phyloP scores from a whole-genome alignment of 1,140 invertebrate species.

The Macrosteles quadrilineatus region DNA sequence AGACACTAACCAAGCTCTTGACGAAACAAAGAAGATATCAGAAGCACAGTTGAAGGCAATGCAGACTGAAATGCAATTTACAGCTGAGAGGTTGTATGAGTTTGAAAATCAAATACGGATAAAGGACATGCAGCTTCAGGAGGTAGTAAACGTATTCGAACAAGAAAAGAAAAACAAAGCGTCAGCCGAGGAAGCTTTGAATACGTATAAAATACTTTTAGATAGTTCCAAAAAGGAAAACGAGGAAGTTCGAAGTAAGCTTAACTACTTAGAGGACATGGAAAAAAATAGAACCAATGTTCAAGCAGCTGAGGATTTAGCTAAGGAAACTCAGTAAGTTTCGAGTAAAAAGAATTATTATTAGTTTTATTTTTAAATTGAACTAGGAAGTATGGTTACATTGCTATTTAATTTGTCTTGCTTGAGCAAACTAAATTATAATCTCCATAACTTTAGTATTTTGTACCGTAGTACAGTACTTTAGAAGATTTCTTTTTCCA shows the following conservation, averaged over 20 bases:
- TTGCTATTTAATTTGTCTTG: too few species aligned
- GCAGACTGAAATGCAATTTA: background rate
- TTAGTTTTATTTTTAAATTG: background rate
- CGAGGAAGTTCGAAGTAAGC: background rate
- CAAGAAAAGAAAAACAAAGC: background rate
- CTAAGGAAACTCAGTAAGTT: conserved; percentile 6
- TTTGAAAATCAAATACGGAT: conserved; percentile 1
- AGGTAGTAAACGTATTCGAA: conserved; percentile 2
- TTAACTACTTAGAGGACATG: background rate
- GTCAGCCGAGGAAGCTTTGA: background rate
- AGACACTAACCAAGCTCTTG: background rate
- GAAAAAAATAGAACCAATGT: conserved; percentile 7
- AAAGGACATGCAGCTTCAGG: background rate
- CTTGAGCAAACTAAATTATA: too few species aligned
- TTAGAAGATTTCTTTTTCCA: too few species aligned
- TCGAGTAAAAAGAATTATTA: background rate
- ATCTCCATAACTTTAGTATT: too few species aligned
- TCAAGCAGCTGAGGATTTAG: background rate
- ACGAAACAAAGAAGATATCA: background rate
- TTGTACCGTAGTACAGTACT: too few species aligned
- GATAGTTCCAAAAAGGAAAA: background rate
- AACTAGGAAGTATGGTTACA: too few species aligned
- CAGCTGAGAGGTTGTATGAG: conserved; percentile 4
- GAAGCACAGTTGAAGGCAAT: conserved; percentile 17
- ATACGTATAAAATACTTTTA: background rate